phyloP scores from a whole-genome alignment of 2,888 invertebrate genomes.

The Caenorhabditis plicata region DNA sequence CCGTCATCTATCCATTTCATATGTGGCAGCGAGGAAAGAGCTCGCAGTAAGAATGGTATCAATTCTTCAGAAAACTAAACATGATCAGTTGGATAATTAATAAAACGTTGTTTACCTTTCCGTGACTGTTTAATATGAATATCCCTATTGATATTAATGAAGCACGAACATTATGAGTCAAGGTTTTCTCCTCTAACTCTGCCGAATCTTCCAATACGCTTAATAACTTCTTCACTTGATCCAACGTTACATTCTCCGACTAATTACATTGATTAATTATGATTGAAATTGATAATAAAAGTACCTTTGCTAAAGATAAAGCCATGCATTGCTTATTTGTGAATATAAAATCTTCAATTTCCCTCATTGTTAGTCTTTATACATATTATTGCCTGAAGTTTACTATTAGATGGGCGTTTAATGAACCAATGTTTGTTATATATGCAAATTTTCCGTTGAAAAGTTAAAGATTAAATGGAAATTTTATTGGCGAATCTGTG shows the following conservation, averaged over 20 bases:
- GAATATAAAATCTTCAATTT: slow-evolving; percentile 56
- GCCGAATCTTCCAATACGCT: slow-evolving; percentile 20
- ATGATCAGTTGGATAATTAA: neutral
- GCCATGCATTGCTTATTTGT: slow-evolving; percentile 57
- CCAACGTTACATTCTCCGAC: slow-evolving; percentile 33
- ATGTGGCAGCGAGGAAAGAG: slow-evolving; percentile 45
- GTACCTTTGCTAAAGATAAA: slow-evolving; percentile 50
- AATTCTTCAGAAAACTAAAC: slow-evolving; percentile 51
- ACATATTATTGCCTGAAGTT: too few species aligned
- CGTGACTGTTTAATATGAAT: slow-evolving; percentile 55
- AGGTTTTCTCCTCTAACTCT: slow-evolving; percentile 41
- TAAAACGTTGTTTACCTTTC: slow-evolving; percentile 35
- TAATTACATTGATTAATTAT: slow-evolving; percentile 10
- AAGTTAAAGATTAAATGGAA: too few species aligned
- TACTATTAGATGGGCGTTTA: too few species aligned
- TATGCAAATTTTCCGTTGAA: too few species aligned
- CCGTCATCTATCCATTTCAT: slow-evolving; percentile 64
- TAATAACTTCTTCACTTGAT: slow-evolving; percentile 28
- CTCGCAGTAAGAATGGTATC: slow-evolving; percentile 44
- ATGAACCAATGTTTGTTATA: too few species aligned
- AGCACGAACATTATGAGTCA: slow-evolving; percentile 62
- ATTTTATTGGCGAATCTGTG: too few species aligned
- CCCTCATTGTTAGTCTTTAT: slow-evolving; percentile 36
- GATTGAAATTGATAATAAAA: neutral
- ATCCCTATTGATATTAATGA: slow-evolving; percentile 52